Conservation (phyloP, 2,113 vertebrate genomes). For the Tragelaphus scriptus region DNA sequence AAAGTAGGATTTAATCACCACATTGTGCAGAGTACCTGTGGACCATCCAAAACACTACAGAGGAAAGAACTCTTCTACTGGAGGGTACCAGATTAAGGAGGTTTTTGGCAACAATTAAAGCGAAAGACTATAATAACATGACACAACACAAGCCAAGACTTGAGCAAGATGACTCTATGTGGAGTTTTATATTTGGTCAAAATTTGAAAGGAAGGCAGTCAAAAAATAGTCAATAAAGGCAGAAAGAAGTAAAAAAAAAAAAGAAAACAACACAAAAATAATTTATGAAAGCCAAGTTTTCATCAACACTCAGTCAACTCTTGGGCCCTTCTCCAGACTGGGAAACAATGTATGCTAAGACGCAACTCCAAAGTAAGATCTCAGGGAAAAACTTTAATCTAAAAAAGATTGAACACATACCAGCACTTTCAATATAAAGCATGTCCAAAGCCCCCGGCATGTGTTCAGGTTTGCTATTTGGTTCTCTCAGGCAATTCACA, state of each 20-base stretch:
- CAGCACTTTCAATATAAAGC: background rate
- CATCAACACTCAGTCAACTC: slow-evolving; percentile 20
- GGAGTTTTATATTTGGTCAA: background rate
- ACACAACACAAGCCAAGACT: background rate
- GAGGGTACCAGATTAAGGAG: background rate
- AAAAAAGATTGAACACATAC: background rate
- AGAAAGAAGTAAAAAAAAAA: background rate
- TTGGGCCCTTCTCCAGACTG: background rate
- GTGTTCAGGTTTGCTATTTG: background rate
- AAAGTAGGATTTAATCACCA: background rate
- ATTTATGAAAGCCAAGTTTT: background rate
- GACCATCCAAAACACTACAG: background rate
- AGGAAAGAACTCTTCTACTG: background rate
- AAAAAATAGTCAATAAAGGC: background rate
- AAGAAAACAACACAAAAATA: slow-evolving; percentile 5
- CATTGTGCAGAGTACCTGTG: background rate
- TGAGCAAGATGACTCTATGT: background rate
- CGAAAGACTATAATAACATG: background rate
- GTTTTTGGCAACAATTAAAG: background rate
- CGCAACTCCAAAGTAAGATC: background rate
- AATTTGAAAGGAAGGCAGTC: background rate
- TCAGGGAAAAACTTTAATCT: background rate
- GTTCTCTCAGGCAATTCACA: slow-evolving; percentile 17
- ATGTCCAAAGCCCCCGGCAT: background rate
- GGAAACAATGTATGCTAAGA: background rate